Conservation (phyloP, 2,113 vertebrate genomes). For the Accipiter virgatus region DNA sequence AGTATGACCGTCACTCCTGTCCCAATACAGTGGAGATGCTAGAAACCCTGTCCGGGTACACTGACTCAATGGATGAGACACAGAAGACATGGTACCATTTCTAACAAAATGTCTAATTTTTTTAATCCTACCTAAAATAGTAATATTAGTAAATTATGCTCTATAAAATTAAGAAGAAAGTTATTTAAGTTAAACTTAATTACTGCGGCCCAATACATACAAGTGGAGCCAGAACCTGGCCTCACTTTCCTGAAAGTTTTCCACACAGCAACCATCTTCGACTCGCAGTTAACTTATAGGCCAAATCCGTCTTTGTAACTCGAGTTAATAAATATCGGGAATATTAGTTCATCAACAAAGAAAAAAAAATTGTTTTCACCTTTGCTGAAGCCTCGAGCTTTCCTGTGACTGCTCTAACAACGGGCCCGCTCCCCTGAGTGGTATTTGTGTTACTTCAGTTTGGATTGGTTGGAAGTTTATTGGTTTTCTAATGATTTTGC, state of each 20-base stretch:
- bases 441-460: background rate
- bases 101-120: background rate
- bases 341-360: background rate
- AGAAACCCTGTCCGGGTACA: background rate
- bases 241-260: background rate
- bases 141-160: background rate
- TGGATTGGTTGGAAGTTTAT: background rate
- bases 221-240: background rate
- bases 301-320: background rate
- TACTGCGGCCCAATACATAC: background rate
- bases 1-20: background rate
- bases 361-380: background rate
- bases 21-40: background rate
- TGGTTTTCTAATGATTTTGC: background rate
- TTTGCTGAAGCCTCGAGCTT: background rate
- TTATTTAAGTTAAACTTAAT: background rate
- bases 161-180: background rate
- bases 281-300: background rate
- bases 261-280: background rate
- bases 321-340: background rate
- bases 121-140: background rate
- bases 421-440: background rate
- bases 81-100: background rate
- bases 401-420: background rate
- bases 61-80: background rate